Base-by-base conservation (phyloP, 2,113 vertebrate genomes). In the Sterrhoptilus dennistouni region DNA sequence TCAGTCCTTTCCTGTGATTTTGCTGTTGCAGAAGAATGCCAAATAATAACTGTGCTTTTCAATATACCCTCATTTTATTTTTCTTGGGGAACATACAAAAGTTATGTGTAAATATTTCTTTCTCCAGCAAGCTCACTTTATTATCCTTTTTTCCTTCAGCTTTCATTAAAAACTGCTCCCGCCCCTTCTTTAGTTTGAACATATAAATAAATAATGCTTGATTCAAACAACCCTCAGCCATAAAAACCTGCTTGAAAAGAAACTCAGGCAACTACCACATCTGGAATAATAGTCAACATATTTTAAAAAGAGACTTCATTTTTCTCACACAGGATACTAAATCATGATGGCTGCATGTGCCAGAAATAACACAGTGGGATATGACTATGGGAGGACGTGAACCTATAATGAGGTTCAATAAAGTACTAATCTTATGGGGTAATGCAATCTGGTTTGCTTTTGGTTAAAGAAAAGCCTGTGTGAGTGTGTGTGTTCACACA, bases 201-300 rank as follows among this genome's bases (percentile, higher is more conserved):
- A 89, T 95, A 97, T 96, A 97, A 97, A 97, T 97, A 97, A 95
- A 95, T 94, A 97, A 91, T 28, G 86, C 81, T 91, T 42, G 83
- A 86, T 88, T 92, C 97, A 93, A 96, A 92, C 92, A 90, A 59
- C 92, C 92, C 90, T 61, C 65, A 60, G 89, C 89, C 90, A 96
- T 97, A 94, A 96, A 96, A 96, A 83, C 50, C 90, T 84, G 84
- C 96, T 94, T 93, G 92, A 96, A 97, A 97, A 86, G 92, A 89
- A 96, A 94, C 87, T 94, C 78, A 74, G 64, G 95, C 95, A 90
- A 97, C 96, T 96, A 95, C 96, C 95, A 97, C 93, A 96, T 97
- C 97, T 97, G 97, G 94, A 97, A 97, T 97, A 97, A 97, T 80
- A 95, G 95, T 97, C 96, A 89, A 85, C 50, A 45, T 95, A 96